Evolutionary conservation across 1,140 invertebrate genomes (phyloP).

Genomic region (Eriocheir sinensis): DNA sequence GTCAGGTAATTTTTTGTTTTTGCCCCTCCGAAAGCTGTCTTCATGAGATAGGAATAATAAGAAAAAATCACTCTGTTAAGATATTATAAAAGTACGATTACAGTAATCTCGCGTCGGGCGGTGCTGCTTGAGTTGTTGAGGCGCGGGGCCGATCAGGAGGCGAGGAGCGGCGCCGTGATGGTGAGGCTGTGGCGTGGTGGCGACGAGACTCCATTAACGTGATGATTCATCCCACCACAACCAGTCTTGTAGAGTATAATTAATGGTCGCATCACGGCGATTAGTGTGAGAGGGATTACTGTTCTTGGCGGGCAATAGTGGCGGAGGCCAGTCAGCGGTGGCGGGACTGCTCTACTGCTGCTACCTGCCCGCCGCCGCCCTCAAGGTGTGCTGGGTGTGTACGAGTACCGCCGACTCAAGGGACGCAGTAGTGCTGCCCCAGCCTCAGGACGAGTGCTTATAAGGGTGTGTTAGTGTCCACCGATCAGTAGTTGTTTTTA

Average conservation of each 20-base stretch:
- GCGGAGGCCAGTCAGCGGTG: background rate
- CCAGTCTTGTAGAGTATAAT: slow-evolving; percentile 16
- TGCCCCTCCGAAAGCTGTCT: no score
- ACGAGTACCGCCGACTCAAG: background rate
- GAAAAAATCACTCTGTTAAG: background rate
- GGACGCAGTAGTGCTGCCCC: background rate
- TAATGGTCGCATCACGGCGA: slow-evolving; percentile 12
- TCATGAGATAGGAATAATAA: no score
- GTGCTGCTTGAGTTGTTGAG: background rate
- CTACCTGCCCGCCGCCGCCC: background rate
- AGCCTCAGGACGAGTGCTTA: no score
- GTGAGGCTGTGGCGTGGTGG: slow-evolving; percentile 28
- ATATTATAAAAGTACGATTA: slow-evolving; percentile 7
- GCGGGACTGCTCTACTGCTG: background rate
- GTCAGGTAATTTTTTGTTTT: background rate
- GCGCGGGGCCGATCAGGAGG: background rate
- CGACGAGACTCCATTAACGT: slow-evolving; percentile 12
- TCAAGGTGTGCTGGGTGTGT: background rate
- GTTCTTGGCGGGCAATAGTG: background rate
- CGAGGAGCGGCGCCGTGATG: background rate
- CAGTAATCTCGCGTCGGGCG: background rate
- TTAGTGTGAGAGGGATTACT: slow-evolving; percentile 24
- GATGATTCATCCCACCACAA: background rate
- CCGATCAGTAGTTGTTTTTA: no score
- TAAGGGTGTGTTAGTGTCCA: no score